Conservation (phyloP, 1,140 invertebrate species). For the Bombus vancouverensis region DNA sequence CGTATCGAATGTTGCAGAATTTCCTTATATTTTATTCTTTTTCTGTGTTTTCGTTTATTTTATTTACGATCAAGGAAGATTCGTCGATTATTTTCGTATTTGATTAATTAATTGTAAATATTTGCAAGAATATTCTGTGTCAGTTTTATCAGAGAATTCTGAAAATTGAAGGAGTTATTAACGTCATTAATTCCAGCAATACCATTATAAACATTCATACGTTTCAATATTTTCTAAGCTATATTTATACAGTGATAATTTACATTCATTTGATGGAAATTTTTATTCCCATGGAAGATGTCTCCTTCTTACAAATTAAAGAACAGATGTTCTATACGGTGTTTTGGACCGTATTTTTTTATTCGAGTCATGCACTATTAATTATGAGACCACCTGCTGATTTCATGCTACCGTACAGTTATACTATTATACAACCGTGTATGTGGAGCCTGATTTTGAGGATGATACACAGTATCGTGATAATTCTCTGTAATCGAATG, state of each 20-base stretch:
- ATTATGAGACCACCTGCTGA: constrained; percentile 45
- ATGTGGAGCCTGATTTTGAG: not conserved
- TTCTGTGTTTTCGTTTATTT: not conserved
- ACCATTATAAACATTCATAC: too few species aligned
- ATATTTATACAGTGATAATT: too few species aligned
- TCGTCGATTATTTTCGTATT: not conserved
- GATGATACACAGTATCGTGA: constrained; percentile 13
- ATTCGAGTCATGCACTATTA: constrained; percentile 51
- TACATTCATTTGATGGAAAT: not conserved
- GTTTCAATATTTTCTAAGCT: too few species aligned
- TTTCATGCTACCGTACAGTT: constrained; percentile 41
- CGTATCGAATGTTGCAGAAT: too few species aligned
- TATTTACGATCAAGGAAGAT: too few species aligned
- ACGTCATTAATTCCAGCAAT: too few species aligned
- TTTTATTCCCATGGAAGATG: not conserved
- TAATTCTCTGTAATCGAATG: constrained; percentile 37
- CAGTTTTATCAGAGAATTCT: too few species aligned
- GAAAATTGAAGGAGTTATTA: too few species aligned
- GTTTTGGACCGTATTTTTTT: not conserved
- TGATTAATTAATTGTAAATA: not conserved
- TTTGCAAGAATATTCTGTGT: not conserved
- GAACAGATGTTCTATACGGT: not conserved
- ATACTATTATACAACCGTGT: constrained; percentile 39
- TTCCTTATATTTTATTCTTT: not conserved
- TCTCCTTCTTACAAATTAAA: not conserved